A percentile compares a stretch with the other conserved stretches of the same genome.
These are phyloP conservation scores for Neolamprologus sp. DNA, from an alignment of 2,113 vertebrate genomes.

Conservation along the genomic window DNA sequence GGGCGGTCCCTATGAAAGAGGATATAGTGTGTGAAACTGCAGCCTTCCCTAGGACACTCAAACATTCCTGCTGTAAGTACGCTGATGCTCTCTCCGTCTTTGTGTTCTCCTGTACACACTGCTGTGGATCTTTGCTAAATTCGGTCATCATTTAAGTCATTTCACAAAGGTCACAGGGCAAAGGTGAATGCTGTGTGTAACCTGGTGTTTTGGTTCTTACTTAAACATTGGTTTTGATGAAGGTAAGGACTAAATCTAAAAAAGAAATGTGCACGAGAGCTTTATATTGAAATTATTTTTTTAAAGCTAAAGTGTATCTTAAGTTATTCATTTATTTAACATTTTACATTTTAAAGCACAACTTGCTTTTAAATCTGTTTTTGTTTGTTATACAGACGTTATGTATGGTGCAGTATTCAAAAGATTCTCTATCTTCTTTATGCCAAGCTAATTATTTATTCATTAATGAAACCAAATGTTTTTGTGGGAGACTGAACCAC, in stretches of 20 bases:
- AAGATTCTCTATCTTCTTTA: neutral
- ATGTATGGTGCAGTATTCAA: accelerated
- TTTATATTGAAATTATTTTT: accelerated
- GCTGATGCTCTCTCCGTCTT: accelerated
- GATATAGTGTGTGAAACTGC: neutral
- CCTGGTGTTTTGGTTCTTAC: neutral
- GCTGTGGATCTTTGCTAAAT: neutral
- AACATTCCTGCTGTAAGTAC: neutral
- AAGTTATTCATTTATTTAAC: neutral
- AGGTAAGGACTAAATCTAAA: neutral
- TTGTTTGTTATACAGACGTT: neutral
- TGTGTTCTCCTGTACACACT: neutral
- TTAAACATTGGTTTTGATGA: neutral
- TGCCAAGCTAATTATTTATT: neutral
- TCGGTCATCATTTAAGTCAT: neutral
- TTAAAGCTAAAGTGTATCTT: neutral
- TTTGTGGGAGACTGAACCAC: neutral
- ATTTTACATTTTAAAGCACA: neutral
- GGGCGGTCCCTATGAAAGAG: neutral
- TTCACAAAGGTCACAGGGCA: neutral
- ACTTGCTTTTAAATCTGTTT: neutral
- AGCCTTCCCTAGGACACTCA: neutral
- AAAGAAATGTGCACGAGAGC: neutral
- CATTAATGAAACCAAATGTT: neutral
- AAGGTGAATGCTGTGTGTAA: neutral